Evolutionary conservation across 2,888 invertebrate species (phyloP), one percentile per base, ranked within the genome.

Genomic region (Helobdella robusta): DNA sequence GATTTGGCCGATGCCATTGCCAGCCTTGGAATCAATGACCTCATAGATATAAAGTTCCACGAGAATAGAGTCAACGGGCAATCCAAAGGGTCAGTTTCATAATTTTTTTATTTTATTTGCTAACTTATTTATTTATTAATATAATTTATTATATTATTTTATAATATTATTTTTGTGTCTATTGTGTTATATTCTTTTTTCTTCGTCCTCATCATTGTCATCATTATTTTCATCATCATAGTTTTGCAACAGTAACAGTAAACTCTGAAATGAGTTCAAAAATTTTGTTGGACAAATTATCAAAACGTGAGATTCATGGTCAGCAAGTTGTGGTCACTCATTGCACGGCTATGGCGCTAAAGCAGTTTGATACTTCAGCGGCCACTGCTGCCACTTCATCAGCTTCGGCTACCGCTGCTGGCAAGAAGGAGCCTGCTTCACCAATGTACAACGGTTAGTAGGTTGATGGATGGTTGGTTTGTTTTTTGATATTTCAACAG

Each of bases 1-100:
- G 94, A 97, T 77, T 87, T 97, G 71, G 87, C 89, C 61, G 91
- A 92, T 82, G 87, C 88, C n/a, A 84, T 95, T 68, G 85, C 85
- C 63, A 87, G 88, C 72, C 69, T 78, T 59, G 95, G 95, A 59
- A 89, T 95, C 5, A 85, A 84, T 65, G 97, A 98, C 82, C 88
- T 98, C 76, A 85, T 93, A 75, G 98, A 99, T 79, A 93, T 98
- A 44, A 97, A 97, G 82, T 99, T 98, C 82, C 95, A 95, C 82
- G 98, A 98, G 82, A 98, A 98, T 83, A 86, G 97, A 75, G 89
- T 93, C 40, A 97, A 97, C 83, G 97, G 97, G 32, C 95, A 95
- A 81, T 94, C 93, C 0, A 97, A 97, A 83, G 93, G 98, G 81
- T 78, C 75, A 75, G 69, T 36, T 6, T 64, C n/a, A 50, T 23